phyloP scores from a whole-genome alignment of 1,140 invertebrate species.

The Metaphire vulgaris region DNA sequence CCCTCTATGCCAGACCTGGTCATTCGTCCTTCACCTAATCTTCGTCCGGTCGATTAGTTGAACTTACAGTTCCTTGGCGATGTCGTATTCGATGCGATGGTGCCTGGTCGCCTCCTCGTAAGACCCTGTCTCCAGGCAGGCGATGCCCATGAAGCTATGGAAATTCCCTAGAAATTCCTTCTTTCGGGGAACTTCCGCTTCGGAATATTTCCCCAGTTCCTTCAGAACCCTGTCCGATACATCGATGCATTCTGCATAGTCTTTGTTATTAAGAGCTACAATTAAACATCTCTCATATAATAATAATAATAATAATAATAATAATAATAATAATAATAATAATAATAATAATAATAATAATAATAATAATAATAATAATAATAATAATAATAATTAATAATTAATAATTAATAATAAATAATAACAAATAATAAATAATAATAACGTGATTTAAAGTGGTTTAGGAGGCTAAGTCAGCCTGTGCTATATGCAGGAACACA shows the following conservation, averaged over 20 bases:
- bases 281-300: neutral
- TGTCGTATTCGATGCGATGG: conserved; percentile 45
- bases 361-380: neutral
- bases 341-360: conserved; percentile 1
- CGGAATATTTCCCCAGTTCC: conserved; percentile 38
- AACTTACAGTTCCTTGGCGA: conserved; percentile 44
- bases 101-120: conserved; percentile 42
- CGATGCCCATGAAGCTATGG: conserved; percentile 50
- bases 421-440: too few relatives aligned
- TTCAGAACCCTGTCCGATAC: conserved; percentile 42
- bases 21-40: too few relatives aligned
- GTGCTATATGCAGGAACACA: too few relatives aligned
- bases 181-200: conserved; percentile 42
- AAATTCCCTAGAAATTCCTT: conserved; percentile 45
- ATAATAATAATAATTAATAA: conserved; percentile 4
- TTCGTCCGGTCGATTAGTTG: too few relatives aligned
- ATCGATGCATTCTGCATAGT: conserved; percentile 42
- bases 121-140: conserved; percentile 47
- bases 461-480: too few relatives aligned
- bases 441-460: too few relatives aligned
- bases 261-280: conserved; percentile 42
- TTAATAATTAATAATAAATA: too few relatives aligned
- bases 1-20: too few relatives aligned
- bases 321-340: conserved; percentile 4
- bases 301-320: conserved; percentile 1